Evolutionary conservation across 2,797 vertebrate genomes (phyloP).

Genomic region (Silurus lanzhouensis): DNA sequence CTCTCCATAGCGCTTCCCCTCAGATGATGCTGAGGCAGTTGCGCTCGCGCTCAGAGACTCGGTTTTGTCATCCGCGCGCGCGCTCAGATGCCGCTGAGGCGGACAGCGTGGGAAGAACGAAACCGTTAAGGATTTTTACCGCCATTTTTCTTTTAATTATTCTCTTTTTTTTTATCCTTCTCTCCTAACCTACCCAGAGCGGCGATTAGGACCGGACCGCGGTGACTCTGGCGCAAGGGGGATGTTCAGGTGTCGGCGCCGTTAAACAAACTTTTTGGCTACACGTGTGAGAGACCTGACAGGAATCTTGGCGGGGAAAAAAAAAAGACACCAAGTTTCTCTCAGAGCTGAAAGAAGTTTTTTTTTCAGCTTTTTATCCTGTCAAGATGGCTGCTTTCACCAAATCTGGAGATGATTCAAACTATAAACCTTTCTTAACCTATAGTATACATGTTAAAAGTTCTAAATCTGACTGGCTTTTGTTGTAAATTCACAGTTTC

Average conservation of each 20-base stretch:
- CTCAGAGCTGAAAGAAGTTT: constrained; percentile 1
- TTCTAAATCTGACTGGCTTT: neutral
- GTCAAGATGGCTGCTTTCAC: neutral
- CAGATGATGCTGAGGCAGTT: constrained; percentile 27
- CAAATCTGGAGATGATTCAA: neutral
- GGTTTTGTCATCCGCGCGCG: constrained; percentile 16
- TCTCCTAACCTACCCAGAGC: neutral
- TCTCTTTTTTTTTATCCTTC: neutral
- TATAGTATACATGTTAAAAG: neutral
- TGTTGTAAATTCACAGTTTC: neutral
- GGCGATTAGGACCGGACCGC: neutral
- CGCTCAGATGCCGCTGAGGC: neutral
- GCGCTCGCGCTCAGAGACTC: constrained; percentile 11
- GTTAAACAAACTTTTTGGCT: constrained; percentile 52
- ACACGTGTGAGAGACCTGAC: constrained; percentile 16
- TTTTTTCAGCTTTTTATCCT: neutral
- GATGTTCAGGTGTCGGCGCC: constrained; percentile 35
- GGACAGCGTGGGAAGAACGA: neutral
- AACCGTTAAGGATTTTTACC: neutral
- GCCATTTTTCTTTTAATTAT: too few relatives aligned
- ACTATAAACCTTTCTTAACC: too few relatives aligned
- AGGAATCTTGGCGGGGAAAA: constrained; percentile 10
- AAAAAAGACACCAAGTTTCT: neutral
- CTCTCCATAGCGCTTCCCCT: neutral
- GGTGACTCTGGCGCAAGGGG: constrained; percentile 26